A percentile compares a stretch with the other conserved stretches of the same genome.
phyloP scores from a whole-genome alignment of 2,888 invertebrate genomes.

The Dasysyrphus albostriatus region DNA sequence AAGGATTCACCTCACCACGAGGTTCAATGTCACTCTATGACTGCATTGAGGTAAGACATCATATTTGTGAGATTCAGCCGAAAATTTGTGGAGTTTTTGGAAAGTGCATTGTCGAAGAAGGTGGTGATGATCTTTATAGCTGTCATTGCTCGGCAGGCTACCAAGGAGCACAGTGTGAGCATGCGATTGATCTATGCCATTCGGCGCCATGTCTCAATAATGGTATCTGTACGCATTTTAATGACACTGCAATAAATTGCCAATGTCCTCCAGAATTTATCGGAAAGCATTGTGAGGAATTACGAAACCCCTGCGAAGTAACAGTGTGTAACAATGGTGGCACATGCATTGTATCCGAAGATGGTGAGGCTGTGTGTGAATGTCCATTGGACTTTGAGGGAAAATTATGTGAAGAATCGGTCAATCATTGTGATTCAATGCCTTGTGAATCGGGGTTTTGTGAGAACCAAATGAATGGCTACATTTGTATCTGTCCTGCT shows the following conservation, averaged over 20 bases:
- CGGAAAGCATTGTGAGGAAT: constrained; percentile 85
- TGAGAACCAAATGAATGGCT: constrained; percentile 81
- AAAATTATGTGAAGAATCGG: constrained; percentile 84
- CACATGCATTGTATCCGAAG: constrained; percentile 81
- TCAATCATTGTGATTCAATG: constrained; percentile 84
- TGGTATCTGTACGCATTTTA: constrained; percentile 84
- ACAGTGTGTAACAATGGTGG: constrained; percentile 83
- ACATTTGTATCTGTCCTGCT: constrained; percentile 84
- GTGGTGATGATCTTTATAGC: constrained; percentile 79
- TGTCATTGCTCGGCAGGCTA: constrained; percentile 85
- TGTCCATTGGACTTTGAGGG: constrained; percentile 81
- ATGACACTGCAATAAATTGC: constrained; percentile 81
- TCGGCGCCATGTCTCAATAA: constrained; percentile 86
- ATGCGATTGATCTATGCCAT: constrained; percentile 84
- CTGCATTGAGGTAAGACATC: constrained; percentile 84
- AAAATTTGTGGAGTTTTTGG: constrained; percentile 79
- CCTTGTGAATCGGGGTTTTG: constrained; percentile 84
- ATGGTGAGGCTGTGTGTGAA: constrained; percentile 77
- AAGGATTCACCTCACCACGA: constrained; percentile 84
- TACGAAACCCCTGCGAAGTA: constrained; percentile 77
- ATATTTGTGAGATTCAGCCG: constrained; percentile 82
- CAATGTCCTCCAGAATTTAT: constrained; percentile 84
- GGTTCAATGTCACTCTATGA: constrained; percentile 83
- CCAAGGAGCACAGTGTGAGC: constrained; percentile 85
- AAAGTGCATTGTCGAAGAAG: constrained; percentile 79